Evolutionary conservation across 2,797 vertebrate species (phyloP).

Genomic region (Dryobates pubescens): DNA sequence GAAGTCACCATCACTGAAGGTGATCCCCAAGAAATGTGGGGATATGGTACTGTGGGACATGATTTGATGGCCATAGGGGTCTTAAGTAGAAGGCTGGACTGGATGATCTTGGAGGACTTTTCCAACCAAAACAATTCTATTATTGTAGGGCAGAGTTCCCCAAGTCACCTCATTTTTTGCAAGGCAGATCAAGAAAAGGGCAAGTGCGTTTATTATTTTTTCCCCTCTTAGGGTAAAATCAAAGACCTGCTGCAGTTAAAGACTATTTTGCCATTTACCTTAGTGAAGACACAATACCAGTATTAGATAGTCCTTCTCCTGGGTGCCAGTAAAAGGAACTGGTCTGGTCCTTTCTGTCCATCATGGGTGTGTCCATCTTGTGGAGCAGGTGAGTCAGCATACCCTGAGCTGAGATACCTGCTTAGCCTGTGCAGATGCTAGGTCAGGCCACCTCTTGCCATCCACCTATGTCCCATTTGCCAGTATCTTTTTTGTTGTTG

Average conservation of each 20-base stretch:
- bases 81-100: no score
- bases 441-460: background rate
- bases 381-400: background rate
- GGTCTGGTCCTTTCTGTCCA: background rate
- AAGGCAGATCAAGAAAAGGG: background rate
- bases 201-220: background rate
- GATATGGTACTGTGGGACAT: no score
- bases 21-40: no score
- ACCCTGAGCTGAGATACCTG: background rate
- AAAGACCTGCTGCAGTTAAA: background rate
- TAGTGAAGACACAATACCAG: background rate
- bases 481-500: background rate
- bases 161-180: background rate
- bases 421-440: background rate
- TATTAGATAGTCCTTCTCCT: background rate
- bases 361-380: fast-evolving
- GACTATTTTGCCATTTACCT: background rate
- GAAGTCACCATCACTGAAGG: no score
- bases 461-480: background rate
- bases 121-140: no score
- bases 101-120: no score
- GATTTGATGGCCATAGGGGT: no score
- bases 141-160: background rate
- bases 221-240: background rate
- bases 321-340: background rate